phyloP scores from a whole-genome alignment of 2,797 vertebrate genomes.

The Merluccius polli region DNA sequence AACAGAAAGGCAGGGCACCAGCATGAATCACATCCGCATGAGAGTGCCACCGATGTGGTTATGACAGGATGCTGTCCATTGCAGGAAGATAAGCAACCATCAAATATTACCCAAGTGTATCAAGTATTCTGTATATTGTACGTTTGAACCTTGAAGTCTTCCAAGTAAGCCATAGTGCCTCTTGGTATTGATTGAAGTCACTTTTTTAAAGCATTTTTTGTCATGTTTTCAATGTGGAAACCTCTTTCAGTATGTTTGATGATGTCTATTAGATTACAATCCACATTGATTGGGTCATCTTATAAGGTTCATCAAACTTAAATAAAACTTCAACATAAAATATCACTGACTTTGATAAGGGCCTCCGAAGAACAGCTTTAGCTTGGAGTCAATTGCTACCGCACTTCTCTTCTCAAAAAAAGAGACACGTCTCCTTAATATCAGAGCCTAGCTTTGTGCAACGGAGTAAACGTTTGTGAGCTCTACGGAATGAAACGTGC shows the following conservation, averaged over 20 bases:
- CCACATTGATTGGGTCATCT: background rate
- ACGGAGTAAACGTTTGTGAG: background rate
- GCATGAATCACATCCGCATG: slow-evolving; percentile 20
- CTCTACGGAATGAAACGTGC: background rate
- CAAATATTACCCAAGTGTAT: background rate
- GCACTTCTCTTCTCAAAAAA: background rate
- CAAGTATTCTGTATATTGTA: background rate
- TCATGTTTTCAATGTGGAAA: background rate
- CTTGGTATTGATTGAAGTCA: background rate
- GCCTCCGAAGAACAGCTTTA: background rate
- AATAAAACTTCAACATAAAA: too few relatives aligned
- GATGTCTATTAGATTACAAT: background rate
- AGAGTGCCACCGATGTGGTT: slow-evolving; percentile 54
- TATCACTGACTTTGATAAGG: too few relatives aligned
- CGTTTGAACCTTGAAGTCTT: background rate
- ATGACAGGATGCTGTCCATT: slow-evolving; percentile 35
- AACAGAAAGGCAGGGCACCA: background rate
- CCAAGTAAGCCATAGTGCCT: background rate
- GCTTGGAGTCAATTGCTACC: background rate
- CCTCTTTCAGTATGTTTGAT: background rate
- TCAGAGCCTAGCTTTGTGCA: background rate
- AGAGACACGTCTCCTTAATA: background rate
- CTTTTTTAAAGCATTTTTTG: background rate
- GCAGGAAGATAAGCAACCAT: slow-evolving; percentile 30
- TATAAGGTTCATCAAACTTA: background rate